phyloP scores from a whole-genome alignment of 2,888 invertebrate genomes.

The Cepaea hortensis region DNA sequence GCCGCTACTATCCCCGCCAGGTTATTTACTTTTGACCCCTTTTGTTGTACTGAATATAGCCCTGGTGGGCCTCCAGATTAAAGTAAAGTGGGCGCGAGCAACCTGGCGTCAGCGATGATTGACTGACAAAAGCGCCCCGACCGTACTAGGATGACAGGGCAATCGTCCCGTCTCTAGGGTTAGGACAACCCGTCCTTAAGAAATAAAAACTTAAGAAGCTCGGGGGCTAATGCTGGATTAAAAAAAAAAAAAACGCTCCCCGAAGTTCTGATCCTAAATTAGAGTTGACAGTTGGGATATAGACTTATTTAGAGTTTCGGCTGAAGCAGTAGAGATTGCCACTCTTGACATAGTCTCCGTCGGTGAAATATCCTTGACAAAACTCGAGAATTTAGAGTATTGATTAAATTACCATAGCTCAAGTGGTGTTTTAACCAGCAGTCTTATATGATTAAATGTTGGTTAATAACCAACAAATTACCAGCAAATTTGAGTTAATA shows the following conservation, averaged over 20 bases:
- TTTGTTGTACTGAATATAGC: background rate
- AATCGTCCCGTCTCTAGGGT: constrained; percentile 29
- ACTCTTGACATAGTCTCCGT: too few species aligned
- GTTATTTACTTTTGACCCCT: constrained; percentile 11
- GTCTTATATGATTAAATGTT: too few species aligned
- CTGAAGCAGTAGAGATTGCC: background rate
- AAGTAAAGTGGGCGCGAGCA: background rate
- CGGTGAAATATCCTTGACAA: too few species aligned
- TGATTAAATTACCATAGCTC: too few species aligned
- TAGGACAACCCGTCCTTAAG: background rate
- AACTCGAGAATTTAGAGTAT: too few species aligned
- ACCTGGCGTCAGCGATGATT: constrained; percentile 26
- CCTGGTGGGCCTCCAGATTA: constrained; percentile 13
- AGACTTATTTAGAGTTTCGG: background rate
- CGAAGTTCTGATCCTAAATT: background rate
- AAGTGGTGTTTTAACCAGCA: too few species aligned
- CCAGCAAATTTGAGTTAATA: too few species aligned
- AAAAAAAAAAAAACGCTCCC: background rate
- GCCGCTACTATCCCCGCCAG: background rate
- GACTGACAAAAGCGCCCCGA: constrained; percentile 12
- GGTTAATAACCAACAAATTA: too few species aligned
- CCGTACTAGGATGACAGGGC: background rate
- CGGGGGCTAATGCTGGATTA: background rate
- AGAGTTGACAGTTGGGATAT: constrained; percentile 6
- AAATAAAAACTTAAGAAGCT: background rate